Conservation (phyloP, 2,113 vertebrate genomes). For the Columba janthina region DNA sequence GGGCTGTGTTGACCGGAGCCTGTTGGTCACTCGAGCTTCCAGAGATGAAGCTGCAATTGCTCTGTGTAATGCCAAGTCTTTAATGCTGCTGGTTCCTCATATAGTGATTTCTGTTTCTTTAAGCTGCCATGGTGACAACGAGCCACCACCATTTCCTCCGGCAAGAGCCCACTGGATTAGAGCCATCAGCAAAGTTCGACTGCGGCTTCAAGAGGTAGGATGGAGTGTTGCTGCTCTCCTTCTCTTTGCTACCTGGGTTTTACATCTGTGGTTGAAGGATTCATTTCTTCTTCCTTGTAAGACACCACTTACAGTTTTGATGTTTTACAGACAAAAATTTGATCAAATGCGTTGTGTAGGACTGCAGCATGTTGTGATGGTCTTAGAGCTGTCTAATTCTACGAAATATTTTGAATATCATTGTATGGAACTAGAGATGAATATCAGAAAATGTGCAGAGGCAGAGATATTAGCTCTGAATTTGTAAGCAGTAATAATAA, state of each 20-base stretch:
- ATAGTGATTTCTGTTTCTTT: conserved; percentile 19
- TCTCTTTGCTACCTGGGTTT: neutral
- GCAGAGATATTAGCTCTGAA: neutral
- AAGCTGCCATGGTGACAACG: conserved; percentile 72
- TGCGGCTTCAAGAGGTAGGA: conserved; percentile 92
- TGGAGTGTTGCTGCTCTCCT: neutral
- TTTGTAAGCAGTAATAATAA: neutral
- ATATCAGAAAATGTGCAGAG: neutral
- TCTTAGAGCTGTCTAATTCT: neutral
- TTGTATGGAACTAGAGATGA: neutral
- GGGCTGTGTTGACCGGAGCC: neutral
- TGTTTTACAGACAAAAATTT: neutral
- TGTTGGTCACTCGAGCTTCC: neutral
- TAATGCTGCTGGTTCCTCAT: neutral
- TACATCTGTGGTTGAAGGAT: neutral
- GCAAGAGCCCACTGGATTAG: conserved; percentile 91
- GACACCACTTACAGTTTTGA: neutral
- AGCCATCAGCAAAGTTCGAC: conserved; percentile 93
- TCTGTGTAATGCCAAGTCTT: neutral
- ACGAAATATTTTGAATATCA: neutral
- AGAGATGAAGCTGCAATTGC: neutral
- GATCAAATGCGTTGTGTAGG: neutral
- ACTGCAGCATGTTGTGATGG: neutral
- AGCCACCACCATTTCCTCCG: conserved; percentile 81
- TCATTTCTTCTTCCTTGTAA: neutral